phyloP scores from a whole-genome alignment of 2,888 invertebrate genomes.

The Hydraecia micacea region DNA sequence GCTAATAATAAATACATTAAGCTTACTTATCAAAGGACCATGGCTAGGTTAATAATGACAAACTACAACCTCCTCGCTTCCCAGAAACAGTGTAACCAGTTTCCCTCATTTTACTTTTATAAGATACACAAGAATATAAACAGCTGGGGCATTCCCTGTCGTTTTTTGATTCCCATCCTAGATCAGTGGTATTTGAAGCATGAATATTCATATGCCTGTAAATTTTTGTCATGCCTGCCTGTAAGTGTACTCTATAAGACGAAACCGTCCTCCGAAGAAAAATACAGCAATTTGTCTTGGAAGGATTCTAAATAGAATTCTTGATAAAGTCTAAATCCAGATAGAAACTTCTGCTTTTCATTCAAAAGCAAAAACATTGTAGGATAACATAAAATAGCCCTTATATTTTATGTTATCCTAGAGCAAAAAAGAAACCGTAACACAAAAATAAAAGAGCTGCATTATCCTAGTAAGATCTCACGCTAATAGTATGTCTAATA shows the following conservation, averaged over 20 bases:
- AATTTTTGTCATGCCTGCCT: not conserved
- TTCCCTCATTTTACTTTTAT: conserved; percentile 42
- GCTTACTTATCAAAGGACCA: not conserved
- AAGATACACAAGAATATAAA: conserved; percentile 21
- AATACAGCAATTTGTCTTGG: not conserved
- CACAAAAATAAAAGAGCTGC: not conserved
- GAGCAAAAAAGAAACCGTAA: not conserved
- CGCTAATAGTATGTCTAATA: no score
- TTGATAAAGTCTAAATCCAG: not conserved
- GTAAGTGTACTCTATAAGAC: not conserved
- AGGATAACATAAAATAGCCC: not conserved
- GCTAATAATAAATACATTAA: not conserved
- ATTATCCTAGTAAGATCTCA: not conserved
- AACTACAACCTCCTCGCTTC: conserved; percentile 14
- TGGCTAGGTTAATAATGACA: not conserved
- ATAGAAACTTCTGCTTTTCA: not conserved
- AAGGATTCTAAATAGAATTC: not conserved
- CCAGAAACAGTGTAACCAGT: conserved; percentile 40
- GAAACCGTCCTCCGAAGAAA: not conserved
- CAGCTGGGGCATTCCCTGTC: conserved; percentile 33
- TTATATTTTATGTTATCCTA: no score
- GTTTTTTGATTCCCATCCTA: conserved; percentile 44
- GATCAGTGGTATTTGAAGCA: conserved; percentile 31
- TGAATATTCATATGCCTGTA: conserved; percentile 41
- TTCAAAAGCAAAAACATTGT: not conserved